Evolutionary conservation across 2,888 invertebrate species (phyloP), one percentile per base, ranked within the genome.

Genomic region (Mechanitis messenoides): DNA sequence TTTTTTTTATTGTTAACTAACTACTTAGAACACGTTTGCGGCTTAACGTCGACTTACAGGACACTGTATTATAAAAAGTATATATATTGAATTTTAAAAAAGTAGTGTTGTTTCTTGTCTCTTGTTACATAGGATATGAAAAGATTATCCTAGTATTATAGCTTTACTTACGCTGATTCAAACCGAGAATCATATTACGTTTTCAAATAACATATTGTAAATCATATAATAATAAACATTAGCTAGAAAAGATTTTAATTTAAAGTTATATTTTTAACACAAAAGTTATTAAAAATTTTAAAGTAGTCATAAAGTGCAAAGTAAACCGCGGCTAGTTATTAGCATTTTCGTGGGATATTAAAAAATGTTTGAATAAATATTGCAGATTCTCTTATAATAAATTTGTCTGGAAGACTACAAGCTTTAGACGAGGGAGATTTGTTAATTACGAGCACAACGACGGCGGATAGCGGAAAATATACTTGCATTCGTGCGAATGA

Each of bases 401-500:
- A 90, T 68, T 74, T 88, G 60, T 83, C 94, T 65, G 95, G 95
- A 68, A 92, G 97, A 73, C 92, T 97, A 66, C 97, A 97, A 90
- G 92, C 96, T 59, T 89, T 97, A 69, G 96, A 97, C 67, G 94
- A 94, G 72, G 97, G 97, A 46, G 96, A 96, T 88, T 92, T 98
- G 72, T 91, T 97, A 71, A 95, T 98, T 69, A 95, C 97, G 5
- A 94, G 96, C 64, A 95, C 97, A 2, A 93, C 95, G 66, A 92
- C 94, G 68, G 91, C 92, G 35, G 98, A 98, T 84, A 94, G 94
- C 65, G 98, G 98, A 35, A 93, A 94, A 79, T 98, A 98, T 84
- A 95, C 95, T 9, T 98, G 98, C 82, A 91, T 95, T 55, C 93
- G 98, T 65, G 92, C 95, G 58, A 98, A 98, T 81, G 96, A 96